phyloP scores from a whole-genome alignment of 2,888 invertebrate genomes.

The Parnassius mnemosyne region DNA sequence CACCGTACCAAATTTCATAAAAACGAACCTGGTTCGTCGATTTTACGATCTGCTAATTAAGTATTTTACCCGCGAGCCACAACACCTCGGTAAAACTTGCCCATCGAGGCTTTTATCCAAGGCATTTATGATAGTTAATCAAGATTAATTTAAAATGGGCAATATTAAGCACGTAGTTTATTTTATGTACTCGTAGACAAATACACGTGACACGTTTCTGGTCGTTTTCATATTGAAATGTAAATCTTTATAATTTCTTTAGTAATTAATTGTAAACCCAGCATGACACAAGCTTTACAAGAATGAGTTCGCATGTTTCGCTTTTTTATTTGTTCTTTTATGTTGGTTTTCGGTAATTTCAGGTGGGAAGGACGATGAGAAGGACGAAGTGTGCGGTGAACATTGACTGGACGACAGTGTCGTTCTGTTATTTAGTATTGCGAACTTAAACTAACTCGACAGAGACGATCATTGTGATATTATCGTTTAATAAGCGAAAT shows the following conservation, averaged over 20 bases:
- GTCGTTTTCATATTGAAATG: neutral
- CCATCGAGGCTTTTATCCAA: too few species aligned
- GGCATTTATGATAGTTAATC: too few species aligned
- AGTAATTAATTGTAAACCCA: neutral
- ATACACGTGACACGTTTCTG: neutral
- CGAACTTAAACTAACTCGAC: slow-evolving; percentile 53
- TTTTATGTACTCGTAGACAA: slow-evolving; percentile 1
- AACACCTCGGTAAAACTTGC: too few species aligned
- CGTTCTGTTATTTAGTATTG: slow-evolving; percentile 47
- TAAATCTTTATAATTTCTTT: slow-evolving; percentile 3
- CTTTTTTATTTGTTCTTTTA: slow-evolving; percentile 46
- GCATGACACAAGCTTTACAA: slow-evolving; percentile 21
- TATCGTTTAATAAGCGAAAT: slow-evolving; percentile 64
- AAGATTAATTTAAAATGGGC: slow-evolving; percentile 3
- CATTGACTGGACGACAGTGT: slow-evolving; percentile 64
- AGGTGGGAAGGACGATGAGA: slow-evolving; percentile 76
- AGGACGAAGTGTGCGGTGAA: slow-evolving; percentile 69
- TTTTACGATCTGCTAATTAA: too few species aligned
- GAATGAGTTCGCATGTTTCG: slow-evolving; percentile 29
- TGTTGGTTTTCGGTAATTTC: slow-evolving; percentile 71
- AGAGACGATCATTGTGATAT: slow-evolving; percentile 78
- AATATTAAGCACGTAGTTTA: slow-evolving; percentile 4
- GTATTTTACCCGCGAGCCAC: too few species aligned
- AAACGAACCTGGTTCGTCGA: too few species aligned
- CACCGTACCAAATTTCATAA: too few species aligned